These are phyloP conservation scores for Balearica regulorum DNA, from an alignment of 2,797 vertebrate genomes.

Conservation along the genomic window DNA sequence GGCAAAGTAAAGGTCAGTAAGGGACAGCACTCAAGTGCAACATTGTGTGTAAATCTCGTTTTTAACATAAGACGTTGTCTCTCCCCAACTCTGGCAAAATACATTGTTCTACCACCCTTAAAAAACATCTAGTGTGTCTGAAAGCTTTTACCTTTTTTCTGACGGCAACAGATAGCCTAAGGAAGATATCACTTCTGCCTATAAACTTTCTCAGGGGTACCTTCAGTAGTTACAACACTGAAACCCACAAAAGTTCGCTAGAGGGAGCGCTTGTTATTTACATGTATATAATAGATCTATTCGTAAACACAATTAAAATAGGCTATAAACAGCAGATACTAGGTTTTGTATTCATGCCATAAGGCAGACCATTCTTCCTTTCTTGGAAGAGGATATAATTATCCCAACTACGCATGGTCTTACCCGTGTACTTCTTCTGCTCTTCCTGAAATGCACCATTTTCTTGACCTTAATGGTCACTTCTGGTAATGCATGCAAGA, in stretches of 20 bases:
- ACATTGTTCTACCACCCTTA: accelerated
- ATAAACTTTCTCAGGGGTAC: background rate
- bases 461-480: background rate
- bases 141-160: background rate
- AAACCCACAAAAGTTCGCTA: slow-evolving; percentile 1
- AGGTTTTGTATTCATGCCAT: background rate
- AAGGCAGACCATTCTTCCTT: background rate
- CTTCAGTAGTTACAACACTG: background rate
- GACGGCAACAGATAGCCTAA: background rate
- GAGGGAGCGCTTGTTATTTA: slow-evolving; percentile 21
- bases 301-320: background rate
- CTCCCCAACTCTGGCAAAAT: background rate
- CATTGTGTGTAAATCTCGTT: background rate
- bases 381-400: background rate
- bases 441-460: background rate
- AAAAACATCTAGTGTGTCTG: background rate
- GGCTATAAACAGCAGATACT: background rate
- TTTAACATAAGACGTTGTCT: background rate
- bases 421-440: background rate
- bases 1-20: background rate
- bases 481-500: background rate
- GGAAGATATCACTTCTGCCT: background rate
- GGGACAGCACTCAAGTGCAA: background rate
- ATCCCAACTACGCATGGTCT: background rate
- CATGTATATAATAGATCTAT: background rate